These are phyloP conservation scores for Zonitis immaculata DNA, from an alignment of 2,888 invertebrate genomes.

Conservation along the genomic window DNA sequence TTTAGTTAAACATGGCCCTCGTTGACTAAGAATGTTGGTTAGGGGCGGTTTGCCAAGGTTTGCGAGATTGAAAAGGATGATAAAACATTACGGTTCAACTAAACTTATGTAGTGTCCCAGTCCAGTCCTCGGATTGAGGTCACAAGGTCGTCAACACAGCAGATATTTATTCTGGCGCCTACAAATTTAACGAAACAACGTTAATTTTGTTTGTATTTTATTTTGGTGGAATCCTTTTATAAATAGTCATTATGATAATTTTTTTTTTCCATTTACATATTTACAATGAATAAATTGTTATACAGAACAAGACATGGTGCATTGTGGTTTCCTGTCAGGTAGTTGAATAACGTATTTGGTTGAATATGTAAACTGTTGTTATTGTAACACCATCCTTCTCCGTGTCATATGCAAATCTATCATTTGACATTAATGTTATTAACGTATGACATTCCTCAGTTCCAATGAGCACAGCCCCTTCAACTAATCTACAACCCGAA, in stretches of 20 bases:
- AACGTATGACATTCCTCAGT: conserved; percentile 21
- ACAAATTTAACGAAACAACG: not conserved
- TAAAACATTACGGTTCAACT: conserved; percentile 30
- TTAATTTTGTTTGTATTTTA: too few species aligned
- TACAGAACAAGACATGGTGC: not conserved
- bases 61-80: conserved; percentile 29
- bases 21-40: conserved; percentile 6
- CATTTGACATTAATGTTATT: conserved; percentile 23
- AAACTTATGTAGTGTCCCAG: conserved; percentile 30
- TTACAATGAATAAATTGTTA: not conserved
- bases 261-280: not conserved
- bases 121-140: conserved; percentile 27
- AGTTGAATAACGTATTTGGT: conserved; percentile 7
- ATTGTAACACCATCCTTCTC: conserved; percentile 16
- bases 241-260: not conserved
- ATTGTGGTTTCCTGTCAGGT: conserved; percentile 5
- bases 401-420: conserved; percentile 23
- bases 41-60: conserved; percentile 12
- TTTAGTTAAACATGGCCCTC: conserved; percentile 13
- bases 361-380: conserved; percentile 6
- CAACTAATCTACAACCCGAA: conserved; percentile 17
- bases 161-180: conserved; percentile 9
- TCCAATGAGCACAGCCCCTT: conserved; percentile 11
- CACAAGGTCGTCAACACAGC: conserved; percentile 21
- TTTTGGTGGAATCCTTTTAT: not conserved